Evolutionary conservation across 35 echinoderm and acorn worm genomes (phyloP).

Genomic region (Heliocidaris erythrogramma): DNA sequence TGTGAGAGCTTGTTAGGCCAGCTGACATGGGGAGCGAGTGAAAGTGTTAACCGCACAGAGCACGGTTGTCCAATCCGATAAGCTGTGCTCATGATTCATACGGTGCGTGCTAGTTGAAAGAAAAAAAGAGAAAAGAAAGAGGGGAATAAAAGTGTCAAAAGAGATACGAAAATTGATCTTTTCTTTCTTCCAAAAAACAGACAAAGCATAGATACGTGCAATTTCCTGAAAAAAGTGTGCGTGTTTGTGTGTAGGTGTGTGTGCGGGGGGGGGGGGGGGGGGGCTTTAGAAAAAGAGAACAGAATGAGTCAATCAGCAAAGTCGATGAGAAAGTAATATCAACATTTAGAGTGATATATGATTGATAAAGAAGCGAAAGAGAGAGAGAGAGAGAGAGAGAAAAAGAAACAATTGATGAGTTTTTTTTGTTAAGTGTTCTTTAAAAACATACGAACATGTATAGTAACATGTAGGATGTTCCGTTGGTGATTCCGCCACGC

Average conservation of each 20-base stretch:
- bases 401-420: too few relatives aligned
- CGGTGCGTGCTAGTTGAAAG: background rate
- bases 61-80: background rate
- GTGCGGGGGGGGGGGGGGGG: background rate
- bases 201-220: constrained; percentile 13
- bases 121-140: background rate
- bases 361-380: too few relatives aligned
- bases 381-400: too few relatives aligned
- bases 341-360: too few relatives aligned
- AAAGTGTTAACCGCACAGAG: constrained; percentile 26
- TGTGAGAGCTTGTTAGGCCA: constrained; percentile 30
- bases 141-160: background rate
- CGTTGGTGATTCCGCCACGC: too few relatives aligned
- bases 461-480: too few relatives aligned
- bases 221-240: background rate
- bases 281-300: background rate
- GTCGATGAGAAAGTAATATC: background rate
- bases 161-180: constrained; percentile 19
- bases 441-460: too few relatives aligned
- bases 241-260: background rate
- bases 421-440: too few relatives aligned
- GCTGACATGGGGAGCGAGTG: constrained; percentile 25
- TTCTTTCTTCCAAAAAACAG: background rate
- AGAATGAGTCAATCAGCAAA: background rate
- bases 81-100: constrained; percentile 29